phyloP scores from a whole-genome alignment of 2,113 vertebrate genomes.

The Colaptes auratus region DNA sequence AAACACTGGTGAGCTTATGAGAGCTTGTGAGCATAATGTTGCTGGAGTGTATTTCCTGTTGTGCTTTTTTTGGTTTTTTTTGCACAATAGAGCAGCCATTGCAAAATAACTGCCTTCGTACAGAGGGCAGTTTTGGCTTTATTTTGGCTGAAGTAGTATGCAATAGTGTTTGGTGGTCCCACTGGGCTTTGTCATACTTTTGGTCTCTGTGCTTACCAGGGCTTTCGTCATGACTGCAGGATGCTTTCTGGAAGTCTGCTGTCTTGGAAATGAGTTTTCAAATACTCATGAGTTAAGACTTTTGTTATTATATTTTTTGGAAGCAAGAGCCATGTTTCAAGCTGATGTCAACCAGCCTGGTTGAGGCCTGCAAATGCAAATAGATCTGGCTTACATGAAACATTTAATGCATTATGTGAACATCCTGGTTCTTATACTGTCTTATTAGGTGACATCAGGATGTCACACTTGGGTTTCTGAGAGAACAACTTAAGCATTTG shows the following conservation, averaged over 20 bases:
- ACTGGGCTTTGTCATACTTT: background rate
- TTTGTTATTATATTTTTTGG: background rate
- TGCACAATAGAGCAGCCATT: background rate
- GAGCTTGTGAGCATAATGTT: background rate
- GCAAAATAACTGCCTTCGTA: background rate
- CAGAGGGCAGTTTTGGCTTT: background rate
- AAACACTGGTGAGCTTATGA: background rate
- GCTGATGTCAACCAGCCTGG: background rate
- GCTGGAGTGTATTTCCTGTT: background rate
- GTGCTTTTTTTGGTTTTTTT: background rate
- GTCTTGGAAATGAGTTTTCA: constrained; percentile 18
- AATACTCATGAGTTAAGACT: background rate
- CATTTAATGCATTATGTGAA: background rate
- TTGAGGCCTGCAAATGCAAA: background rate
- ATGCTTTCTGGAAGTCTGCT: constrained; percentile 29
- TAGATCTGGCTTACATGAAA: background rate
- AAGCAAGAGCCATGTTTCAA: background rate
- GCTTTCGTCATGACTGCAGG: constrained; percentile 32
- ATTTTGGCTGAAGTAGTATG: constrained; percentile 4
- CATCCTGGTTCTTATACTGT: background rate
- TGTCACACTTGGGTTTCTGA: background rate
- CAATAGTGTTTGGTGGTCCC: background rate
- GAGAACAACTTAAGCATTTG: background rate
- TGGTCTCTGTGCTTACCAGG: constrained; percentile 27
- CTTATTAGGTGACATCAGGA: background rate